Evolutionary conservation across 2,888 invertebrate genomes (phyloP), one percentile per base, ranked within the genome.

Genomic region (Euphydryas editha): DNA sequence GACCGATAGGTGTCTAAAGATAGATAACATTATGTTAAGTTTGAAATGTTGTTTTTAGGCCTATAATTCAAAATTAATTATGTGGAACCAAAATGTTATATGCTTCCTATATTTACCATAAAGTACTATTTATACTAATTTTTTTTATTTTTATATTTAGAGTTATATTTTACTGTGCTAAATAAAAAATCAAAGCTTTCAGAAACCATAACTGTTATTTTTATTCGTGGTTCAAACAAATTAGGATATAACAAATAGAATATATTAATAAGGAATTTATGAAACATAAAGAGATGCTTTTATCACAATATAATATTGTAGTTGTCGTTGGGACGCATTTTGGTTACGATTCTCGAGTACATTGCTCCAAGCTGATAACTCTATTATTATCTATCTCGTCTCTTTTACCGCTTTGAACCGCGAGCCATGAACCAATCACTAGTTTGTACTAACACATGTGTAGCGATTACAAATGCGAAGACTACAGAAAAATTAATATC

Each of bases 311-410:
- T n/a, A n/a, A n/a, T 62, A 54, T 57, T 71, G 64, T 70, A 61
- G 65, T 58, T 58, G 20, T 37, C 54, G 67, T 60, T 67, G 65
- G 18, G 24, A 39, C 65, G 67, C 64, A 73, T 76, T 78, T 78
- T 71, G 73, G 75, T 76, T 71, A 72, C 69, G 73, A 73, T 68
- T 47, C 75, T 68, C 72, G 78, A 84, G 90, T 88, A 75, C 87
- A 81, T 86, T 88, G 87, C 86, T 87, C 88, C 79, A 77, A 69
- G 75, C 81, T 89, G 90, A 90, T 90, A 90, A 90, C 78, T 87
- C 86, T 90, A 88, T 85, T 84, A 86, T 84, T 89, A 88, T 81
- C 80, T 81, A 80, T 82, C 79, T 81, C 74, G 79, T 80, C 81
- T 83, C 82, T 83, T 84, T 79, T 80, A 81, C 79, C 78, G 77